phyloP scores from a whole-genome alignment of 2,113 vertebrate genomes.

The Gallinago jamesoni region DNA sequence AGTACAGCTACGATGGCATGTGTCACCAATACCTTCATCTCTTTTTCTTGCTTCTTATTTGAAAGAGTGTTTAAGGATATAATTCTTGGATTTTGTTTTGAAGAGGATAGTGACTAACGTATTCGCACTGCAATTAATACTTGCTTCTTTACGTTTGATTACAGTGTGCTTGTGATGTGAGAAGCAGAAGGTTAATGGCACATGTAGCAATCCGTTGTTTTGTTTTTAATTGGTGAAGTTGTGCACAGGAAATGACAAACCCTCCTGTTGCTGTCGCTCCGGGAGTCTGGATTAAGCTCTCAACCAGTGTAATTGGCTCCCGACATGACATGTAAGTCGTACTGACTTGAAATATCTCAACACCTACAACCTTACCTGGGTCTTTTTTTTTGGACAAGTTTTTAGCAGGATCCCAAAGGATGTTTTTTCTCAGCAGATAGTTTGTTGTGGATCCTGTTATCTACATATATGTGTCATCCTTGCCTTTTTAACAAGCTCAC shows the following conservation, averaged over 20 bases:
- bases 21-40: accelerated
- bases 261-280: background rate
- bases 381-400: background rate
- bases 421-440: background rate
- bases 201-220: conserved; percentile 28
- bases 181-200: background rate
- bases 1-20: background rate
- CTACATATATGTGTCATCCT: background rate
- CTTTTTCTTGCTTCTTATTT: background rate
- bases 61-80: background rate
- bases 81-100: background rate
- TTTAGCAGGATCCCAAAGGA: background rate
- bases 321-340: background rate
- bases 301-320: background rate
- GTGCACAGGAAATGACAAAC: conserved; percentile 35
- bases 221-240: background rate
- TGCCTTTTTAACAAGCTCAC: background rate
- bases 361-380: background rate
- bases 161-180: background rate
- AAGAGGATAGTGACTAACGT: background rate
- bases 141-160: background rate
- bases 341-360: background rate
- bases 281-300: background rate
- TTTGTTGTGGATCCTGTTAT: background rate
- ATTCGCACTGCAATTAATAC: background rate